A percentile compares a stretch with the other conserved stretches of the same genome.
phyloP scores from a whole-genome alignment of 1,140 invertebrate species.

The Aleiodes sp. region DNA sequence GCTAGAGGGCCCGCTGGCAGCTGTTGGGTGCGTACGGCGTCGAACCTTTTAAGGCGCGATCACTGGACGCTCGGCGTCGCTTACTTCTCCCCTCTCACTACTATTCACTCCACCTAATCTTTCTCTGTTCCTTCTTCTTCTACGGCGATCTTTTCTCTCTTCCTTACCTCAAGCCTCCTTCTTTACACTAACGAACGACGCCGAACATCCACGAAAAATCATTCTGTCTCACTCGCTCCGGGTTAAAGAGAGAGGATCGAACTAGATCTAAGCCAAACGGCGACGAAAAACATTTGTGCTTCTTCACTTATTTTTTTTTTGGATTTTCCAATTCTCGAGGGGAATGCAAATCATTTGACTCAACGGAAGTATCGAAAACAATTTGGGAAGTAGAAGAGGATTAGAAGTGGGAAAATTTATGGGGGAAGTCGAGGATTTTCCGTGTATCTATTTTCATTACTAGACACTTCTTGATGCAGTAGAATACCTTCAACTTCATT shows the following conservation, averaged over 20 bases:
- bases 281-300: conserved; percentile 6
- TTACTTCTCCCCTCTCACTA: conserved; percentile 33
- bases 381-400: too few relatives aligned
- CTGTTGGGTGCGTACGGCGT: conserved; percentile 66
- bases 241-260: background rate
- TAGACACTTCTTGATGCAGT: too few relatives aligned
- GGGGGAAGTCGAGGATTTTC: too few relatives aligned
- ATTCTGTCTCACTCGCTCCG: background rate
- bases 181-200: background rate
- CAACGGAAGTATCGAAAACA: too few relatives aligned
- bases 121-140: conserved; percentile 32
- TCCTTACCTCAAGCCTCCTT: conserved; percentile 2
- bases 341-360: background rate
- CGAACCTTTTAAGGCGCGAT: conserved; percentile 67
- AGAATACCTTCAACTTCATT: too few relatives aligned
- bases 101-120: conserved; percentile 31
- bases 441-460: too few relatives aligned
- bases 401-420: too few relatives aligned
- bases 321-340: background rate
- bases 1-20: conserved; percentile 51
- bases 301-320: background rate
- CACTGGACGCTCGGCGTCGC: conserved; percentile 65
- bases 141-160: background rate
- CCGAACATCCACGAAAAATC: conserved; percentile 22
- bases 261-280: conserved; percentile 13